Conservation (phyloP, 92 coral and sea anemone species). For the Heteractis magnifica region DNA sequence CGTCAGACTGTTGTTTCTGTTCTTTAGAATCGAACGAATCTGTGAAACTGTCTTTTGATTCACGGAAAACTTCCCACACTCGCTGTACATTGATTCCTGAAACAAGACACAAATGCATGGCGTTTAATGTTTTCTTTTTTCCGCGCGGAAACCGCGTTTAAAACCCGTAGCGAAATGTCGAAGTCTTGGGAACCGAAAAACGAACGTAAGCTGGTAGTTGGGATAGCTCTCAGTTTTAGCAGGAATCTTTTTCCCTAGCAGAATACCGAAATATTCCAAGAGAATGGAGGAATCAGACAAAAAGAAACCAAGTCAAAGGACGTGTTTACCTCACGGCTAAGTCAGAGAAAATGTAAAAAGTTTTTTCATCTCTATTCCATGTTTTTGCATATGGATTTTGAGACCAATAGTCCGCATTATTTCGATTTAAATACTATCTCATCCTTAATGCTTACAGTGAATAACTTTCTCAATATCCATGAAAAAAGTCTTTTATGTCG, state of each 20-base stretch:
- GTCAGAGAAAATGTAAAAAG: too few relatives aligned
- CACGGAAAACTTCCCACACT: slow-evolving; percentile 33
- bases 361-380: too few relatives aligned
- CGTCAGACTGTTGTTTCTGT: slow-evolving; percentile 58
- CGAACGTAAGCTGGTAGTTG: neutral
- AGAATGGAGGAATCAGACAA: too few relatives aligned
- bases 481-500: too few relatives aligned
- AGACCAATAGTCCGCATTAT: neutral
- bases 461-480: neutral
- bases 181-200: neutral
- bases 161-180: neutral
- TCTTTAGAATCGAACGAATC: slow-evolving; percentile 50
- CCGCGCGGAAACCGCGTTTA: neutral
- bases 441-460: slow-evolving; percentile 5
- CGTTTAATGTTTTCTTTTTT: neutral
- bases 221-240: neutral
- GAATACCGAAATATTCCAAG: neutral
- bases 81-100: slow-evolving; percentile 31
- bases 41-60: slow-evolving; percentile 36
- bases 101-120: slow-evolving; percentile 7
- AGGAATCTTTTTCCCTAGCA: neutral
- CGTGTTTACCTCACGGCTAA: too few relatives aligned
- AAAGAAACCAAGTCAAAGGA: too few relatives aligned
- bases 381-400: too few relatives aligned
- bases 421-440: neutral